Evolutionary conservation across 2,888 invertebrate genomes (phyloP), one percentile per base, ranked within the genome.

Genomic region (Cinara cedri): DNA sequence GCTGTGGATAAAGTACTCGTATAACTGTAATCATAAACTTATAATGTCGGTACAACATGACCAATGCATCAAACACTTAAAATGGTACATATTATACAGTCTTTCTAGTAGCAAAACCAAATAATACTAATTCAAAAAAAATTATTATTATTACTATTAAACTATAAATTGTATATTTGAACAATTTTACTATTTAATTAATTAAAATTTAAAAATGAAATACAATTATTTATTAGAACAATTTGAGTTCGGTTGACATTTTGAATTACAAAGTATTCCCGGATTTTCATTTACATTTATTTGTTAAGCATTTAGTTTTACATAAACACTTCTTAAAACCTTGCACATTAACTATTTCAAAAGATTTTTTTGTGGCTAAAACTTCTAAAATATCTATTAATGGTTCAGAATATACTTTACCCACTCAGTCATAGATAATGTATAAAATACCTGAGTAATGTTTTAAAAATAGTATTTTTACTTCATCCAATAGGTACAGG

Each of bases 321-420:
- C n/a, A n/a, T n/a, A n/a, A n/a, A n/a, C n/a, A n/a, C n/a, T n/a
- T n/a, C n/a, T n/a, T n/a, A n/a, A n/a, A n/a, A n/a, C n/a, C n/a
- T n/a, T n/a, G n/a, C n/a, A n/a, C n/a, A n/a, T n/a, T n/a, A n/a
- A n/a, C n/a, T 44, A 54, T 34, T 19, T 21, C 26, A 24, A 71
- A 55, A 51, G 71, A 71, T 54, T 71, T 71, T 51, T 71, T 55
- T 71, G 51, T 55, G 26, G 51, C 54, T 26, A 34, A 71, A 54
- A 71, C 71, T 71, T 54, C 55, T 60, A 60, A 34, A 60, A 60
- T 60, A 60, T 60, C 60, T 57, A 70, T 70, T 26, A 70, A 44
- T 70, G 70, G 71, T 24, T n/a, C n/a, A n/a, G n/a, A n/a, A n/a
- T n/a, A n/a, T n/a, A n/a, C n/a, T n/a, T n/a, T n/a, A n/a, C n/a